Conservation (phyloP, 92 coral and sea anemone species). For the Porites divaricata region DNA sequence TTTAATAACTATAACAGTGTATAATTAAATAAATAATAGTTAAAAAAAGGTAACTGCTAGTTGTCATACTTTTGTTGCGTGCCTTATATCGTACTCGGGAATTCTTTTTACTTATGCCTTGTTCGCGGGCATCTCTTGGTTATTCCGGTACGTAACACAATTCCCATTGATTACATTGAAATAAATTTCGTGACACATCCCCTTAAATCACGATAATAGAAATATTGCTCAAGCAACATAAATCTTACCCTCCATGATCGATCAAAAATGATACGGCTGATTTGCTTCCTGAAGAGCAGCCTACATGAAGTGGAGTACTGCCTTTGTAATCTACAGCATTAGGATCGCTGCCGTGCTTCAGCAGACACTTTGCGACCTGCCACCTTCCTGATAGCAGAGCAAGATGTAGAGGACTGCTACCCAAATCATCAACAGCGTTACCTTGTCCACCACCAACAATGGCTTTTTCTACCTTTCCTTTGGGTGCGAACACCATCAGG, state of each 20-base stretch:
- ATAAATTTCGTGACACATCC: too few species aligned
- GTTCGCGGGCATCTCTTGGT: too few species aligned
- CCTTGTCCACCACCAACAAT: neutral
- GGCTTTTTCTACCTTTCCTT: neutral
- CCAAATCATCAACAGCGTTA: conserved; percentile 28
- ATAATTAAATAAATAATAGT: too few species aligned
- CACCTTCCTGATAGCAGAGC: neutral
- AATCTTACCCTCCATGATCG: conserved; percentile 3
- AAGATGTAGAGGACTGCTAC: conserved; percentile 13
- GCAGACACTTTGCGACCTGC: neutral
- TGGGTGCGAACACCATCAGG: neutral
- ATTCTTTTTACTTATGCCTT: too few species aligned
- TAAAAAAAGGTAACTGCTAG: too few species aligned
- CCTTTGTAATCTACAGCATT: conserved; percentile 1
- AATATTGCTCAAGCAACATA: neutral
- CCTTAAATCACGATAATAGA: neutral
- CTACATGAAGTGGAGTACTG: conserved; percentile 13
- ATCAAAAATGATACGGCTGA: neutral
- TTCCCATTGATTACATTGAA: neutral
- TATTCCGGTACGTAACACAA: too few species aligned
- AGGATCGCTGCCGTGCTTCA: conserved; percentile 18
- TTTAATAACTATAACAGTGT: too few species aligned
- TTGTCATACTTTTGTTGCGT: too few species aligned
- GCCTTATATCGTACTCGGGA: too few species aligned
- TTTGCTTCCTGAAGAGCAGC: conserved; percentile 8